Evolutionary conservation across 2,888 invertebrate genomes (phyloP), one percentile per base, ranked within the genome.

Genomic region (Tanytarsus gracilentus): DNA sequence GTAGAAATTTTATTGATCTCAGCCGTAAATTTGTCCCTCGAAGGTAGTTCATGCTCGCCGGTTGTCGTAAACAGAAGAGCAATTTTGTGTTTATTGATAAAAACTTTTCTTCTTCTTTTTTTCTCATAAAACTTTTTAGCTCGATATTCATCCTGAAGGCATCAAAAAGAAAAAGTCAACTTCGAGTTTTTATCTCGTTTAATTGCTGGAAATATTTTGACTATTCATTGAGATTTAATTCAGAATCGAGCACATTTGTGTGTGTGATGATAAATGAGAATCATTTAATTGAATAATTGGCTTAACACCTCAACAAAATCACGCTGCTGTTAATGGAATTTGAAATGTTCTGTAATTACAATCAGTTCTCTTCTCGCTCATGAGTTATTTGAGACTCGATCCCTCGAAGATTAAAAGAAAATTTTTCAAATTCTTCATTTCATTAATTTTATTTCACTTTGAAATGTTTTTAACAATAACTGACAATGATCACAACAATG

Each of bases 1-100:
- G 14, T n/a, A 36, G 16, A 21, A 40, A 40, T 52, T 52, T 48
- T 25, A 52, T 52, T 52, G 52, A 52, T 52, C 52, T 52, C 18
- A n/a, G 52, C 52, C 33, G 33, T 52, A 21, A 52, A 52, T 52
- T 52, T 52, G 52, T 52, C 52, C 52, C 52, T 52, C 26, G 52
- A 9, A 52, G 52, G 52, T 52, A 21, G n/a, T n/a, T n/a, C n/a
- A n/a, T n/a, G n/a, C n/a, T n/a, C n/a, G n/a, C n/a, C n/a, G n/a
- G n/a, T n/a, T n/a, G n/a, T n/a, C n/a, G 52, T 52, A 52, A 52
- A 52, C 30, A 52, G 33, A 33, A 52, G 33, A 52, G 33, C 52
- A 52, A 52, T 52, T 52, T 26, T 18, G 26, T 52, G 52, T 52
- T 52, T 33, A 9, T 11, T 30, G 52, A 52, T 52, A 52, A 52